Conservation (phyloP, 2,888 invertebrate genomes). For the Lacanobia oleracea region DNA sequence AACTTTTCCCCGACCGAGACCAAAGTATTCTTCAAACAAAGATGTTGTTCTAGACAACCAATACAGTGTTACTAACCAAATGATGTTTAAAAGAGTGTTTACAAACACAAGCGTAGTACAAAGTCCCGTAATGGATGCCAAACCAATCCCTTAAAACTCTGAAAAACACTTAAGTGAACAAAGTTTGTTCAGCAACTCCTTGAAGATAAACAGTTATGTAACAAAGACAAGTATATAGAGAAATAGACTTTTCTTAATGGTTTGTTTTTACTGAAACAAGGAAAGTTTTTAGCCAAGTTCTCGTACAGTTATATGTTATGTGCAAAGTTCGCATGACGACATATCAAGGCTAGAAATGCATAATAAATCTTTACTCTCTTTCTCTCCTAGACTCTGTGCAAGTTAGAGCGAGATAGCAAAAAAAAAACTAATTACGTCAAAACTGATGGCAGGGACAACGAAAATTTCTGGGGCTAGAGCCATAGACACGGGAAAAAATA, state of each 20-base stretch:
- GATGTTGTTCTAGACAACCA: no score
- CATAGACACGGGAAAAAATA: no score
- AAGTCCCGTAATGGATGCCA: background rate
- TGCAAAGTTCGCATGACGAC: no score
- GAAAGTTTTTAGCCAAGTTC: slow-evolving; percentile 16
- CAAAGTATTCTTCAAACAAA: no score
- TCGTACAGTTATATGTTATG: no score
- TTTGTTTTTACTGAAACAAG: slow-evolving; percentile 25
- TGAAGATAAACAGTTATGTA: background rate
- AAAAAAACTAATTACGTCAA: no score
- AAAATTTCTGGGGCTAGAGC: no score
- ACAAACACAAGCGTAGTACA: background rate
- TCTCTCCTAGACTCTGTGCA: no score
- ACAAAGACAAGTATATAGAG: background rate
- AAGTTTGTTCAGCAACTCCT: slow-evolving; percentile 19
- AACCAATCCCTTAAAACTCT: slow-evolving; percentile 15
- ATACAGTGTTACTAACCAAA: background rate
- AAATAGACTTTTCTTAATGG: background rate
- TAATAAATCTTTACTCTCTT: no score
- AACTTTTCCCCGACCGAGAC: no score
- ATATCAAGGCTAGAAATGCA: background rate
- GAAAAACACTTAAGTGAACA: slow-evolving; percentile 4
- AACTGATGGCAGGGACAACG: no score
- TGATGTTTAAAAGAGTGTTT: background rate
- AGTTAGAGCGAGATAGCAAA: no score